A percentile compares a stretch with the other conserved stretches of the same genome.
These are phyloP conservation scores for Mongoloraphidia duomilia DNA, from an alignment of 2,888 invertebrate species.

Conservation along the genomic window DNA sequence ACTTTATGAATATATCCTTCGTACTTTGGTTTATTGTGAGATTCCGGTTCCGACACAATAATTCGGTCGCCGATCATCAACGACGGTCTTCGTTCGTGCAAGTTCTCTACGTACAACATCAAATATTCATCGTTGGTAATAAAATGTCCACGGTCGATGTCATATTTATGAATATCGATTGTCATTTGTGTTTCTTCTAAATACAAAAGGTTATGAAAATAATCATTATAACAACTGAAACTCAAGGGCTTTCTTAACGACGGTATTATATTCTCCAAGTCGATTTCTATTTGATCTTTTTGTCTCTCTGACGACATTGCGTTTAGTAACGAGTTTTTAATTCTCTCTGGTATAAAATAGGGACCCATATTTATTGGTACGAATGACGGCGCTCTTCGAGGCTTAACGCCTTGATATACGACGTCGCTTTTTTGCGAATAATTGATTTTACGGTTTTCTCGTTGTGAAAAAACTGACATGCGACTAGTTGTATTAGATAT, in stretches of 20 bases:
- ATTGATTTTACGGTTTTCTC: neutral
- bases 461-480: slow-evolving; percentile 13
- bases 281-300: slow-evolving; percentile 27
- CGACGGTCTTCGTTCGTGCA: slow-evolving; percentile 79
- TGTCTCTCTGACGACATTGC: slow-evolving; percentile 26
- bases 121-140: slow-evolving; percentile 52
- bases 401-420: slow-evolving; percentile 37
- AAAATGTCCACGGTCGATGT: slow-evolving; percentile 49
- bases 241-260: slow-evolving; percentile 34
- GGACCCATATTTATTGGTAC: slow-evolving; percentile 35
- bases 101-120: slow-evolving; percentile 58
- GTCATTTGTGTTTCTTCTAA: slow-evolving; percentile 68
- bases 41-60: slow-evolving; percentile 27
- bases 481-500: slow-evolving; percentile 1
- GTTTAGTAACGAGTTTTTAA: slow-evolving; percentile 26
- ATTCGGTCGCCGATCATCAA: slow-evolving; percentile 64
- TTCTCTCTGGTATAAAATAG: slow-evolving; percentile 30
- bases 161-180: slow-evolving; percentile 49
- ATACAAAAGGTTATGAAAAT: slow-evolving; percentile 58
- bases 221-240: slow-evolving; percentile 46
- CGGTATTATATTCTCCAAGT: slow-evolving; percentile 35
- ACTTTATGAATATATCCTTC: slow-evolving; percentile 65
- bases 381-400: slow-evolving; percentile 42
- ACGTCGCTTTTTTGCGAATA: slow-evolving; percentile 2
- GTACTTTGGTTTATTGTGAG: slow-evolving; percentile 38